Evolutionary conservation across 2,113 vertebrate genomes (phyloP).

Genomic region (Desmodus rotundus): DNA sequence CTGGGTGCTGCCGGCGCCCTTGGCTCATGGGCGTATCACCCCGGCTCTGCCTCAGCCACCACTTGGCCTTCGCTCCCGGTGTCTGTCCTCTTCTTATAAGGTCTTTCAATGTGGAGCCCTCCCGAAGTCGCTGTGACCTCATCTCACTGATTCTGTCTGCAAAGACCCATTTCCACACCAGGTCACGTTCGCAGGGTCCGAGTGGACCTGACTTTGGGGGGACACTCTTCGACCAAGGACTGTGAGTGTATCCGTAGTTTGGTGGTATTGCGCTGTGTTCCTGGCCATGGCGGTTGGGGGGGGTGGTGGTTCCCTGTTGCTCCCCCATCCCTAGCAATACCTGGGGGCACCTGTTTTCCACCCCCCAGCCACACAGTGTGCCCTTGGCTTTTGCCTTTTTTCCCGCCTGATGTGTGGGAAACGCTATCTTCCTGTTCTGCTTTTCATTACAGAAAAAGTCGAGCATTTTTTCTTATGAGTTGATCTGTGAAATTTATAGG

Average conservation of each 20-base stretch:
- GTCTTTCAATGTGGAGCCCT: not conserved
- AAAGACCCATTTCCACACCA: not conserved
- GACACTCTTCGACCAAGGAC: not conserved
- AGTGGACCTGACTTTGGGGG: not conserved
- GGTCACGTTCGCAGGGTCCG: not conserved
- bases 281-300: rapidly evolving
- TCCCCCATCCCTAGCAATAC: rapidly evolving
- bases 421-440: rapidly evolving
- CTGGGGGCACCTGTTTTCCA: rapidly evolving
- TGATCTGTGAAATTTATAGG: too few relatives aligned
- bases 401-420: rapidly evolving
- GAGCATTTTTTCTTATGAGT: not conserved
- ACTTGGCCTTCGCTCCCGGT: not conserved
- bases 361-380: rapidly evolving
- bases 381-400: not conserved
- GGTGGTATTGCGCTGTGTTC: rapidly evolving
- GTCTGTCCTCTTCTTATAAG: not conserved
- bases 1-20: rapidly evolving
- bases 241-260: rapidly evolving
- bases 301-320: rapidly evolving
- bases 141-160: not conserved
- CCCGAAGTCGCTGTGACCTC: too few relatives aligned
- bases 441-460: not conserved
- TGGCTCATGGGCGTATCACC: rapidly evolving
- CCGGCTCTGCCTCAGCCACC: not conserved